Conservation (phyloP, 1,140 invertebrate species). For the Bradynema listronoti region DNA sequence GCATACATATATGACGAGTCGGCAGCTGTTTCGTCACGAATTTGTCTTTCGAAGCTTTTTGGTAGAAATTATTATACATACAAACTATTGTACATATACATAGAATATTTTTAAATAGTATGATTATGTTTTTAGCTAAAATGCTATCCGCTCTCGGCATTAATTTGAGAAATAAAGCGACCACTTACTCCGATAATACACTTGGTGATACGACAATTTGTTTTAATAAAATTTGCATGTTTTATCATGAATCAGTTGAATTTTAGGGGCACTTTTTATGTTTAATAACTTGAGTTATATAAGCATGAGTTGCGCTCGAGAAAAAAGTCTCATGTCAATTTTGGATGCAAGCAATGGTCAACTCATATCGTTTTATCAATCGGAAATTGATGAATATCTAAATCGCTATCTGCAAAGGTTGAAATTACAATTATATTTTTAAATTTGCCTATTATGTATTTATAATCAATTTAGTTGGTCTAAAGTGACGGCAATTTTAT, state of each 20-base stretch:
- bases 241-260: no score
- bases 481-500: conserved; percentile 19
- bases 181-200: conserved; percentile 28
- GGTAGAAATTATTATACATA: conserved; percentile 11
- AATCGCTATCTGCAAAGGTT: conserved; percentile 34
- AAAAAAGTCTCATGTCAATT: conserved; percentile 22
- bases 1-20: conserved; percentile 14
- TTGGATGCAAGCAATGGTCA: conserved; percentile 7
- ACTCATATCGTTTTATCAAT: conserved; percentile 28
- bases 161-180: conserved; percentile 36
- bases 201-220: no score
- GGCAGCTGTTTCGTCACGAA: neutral
- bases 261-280: conserved; percentile 40
- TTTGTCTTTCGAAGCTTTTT: conserved; percentile 29
- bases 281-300: conserved; percentile 42
- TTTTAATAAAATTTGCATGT: no score
- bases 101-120: conserved; percentile 1
- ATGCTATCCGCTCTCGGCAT: conserved; percentile 37
- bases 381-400: conserved; percentile 29
- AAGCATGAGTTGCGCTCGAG: conserved; percentile 15
- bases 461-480: conserved; percentile 17
- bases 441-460: conserved; percentile 1
- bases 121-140: conserved; percentile 36
- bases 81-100: neutral
- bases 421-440: conserved; percentile 2